Percentiles rank a stretch among this genome's conserved stretches.
These are phyloP conservation scores for Protaetia brevitarsis DNA, from an alignment of 1,140 invertebrate species.

Conservation along the genomic window DNA sequence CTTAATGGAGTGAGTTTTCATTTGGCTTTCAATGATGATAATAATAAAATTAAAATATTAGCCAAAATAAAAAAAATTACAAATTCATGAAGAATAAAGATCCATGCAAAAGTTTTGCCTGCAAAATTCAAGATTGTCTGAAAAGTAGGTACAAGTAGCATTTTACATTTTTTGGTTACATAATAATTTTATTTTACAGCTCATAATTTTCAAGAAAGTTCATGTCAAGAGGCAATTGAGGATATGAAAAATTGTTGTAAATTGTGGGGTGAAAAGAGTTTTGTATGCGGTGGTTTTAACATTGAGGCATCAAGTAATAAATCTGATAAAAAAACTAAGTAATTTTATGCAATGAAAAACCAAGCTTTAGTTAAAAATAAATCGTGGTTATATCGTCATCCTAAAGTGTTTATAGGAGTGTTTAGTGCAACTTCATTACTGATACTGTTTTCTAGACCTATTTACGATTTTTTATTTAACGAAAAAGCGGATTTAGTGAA, in stretches of 20 bases:
- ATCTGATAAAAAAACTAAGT: conserved; percentile 34
- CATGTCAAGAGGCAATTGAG: conserved; percentile 60
- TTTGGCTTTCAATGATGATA: no score
- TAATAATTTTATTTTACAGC: conserved; percentile 24
- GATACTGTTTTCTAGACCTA: conserved; percentile 63
- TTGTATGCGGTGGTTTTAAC: conserved; percentile 66
- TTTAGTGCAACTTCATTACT: conserved; percentile 50
- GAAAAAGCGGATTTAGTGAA: conserved; percentile 32
- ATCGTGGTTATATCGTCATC: conserved; percentile 54
- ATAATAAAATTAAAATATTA: no score
- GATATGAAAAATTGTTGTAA: conserved; percentile 64
- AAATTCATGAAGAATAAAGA: conserved; percentile 53
- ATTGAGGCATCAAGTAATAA: conserved; percentile 39
- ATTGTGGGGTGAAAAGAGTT: conserved; percentile 56
- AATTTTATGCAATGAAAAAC: conserved; percentile 38
- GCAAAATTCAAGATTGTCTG: conserved; percentile 73
- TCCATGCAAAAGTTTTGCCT: conserved; percentile 73
- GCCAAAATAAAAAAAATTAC: neutral
- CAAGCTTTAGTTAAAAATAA: conserved; percentile 42
- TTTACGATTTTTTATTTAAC: conserved; percentile 75
- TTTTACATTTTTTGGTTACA: conserved; percentile 4
- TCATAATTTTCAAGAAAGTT: conserved; percentile 64
- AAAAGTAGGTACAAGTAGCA: conserved; percentile 53
- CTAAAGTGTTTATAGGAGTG: conserved; percentile 52
- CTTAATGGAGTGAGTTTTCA: no score